Conservation (phyloP, 2,113 vertebrate genomes). For the Entomyzon cyanotis region DNA sequence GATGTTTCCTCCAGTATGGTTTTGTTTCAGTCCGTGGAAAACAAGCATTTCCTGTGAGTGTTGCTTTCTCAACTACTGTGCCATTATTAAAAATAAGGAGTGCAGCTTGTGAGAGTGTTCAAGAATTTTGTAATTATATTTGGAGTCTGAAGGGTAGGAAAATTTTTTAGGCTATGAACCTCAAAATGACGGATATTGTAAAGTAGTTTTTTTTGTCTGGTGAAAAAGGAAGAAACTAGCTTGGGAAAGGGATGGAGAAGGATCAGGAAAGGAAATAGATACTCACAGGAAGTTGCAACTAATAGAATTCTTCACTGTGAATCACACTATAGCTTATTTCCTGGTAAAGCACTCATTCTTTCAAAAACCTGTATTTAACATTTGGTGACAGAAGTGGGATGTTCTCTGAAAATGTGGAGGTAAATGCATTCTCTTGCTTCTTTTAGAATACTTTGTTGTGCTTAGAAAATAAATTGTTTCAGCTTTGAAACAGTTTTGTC, state of each 20-base stretch:
- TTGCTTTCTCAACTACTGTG: background rate
- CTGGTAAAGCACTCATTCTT: background rate
- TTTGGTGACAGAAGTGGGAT: background rate
- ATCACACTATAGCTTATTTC: constrained; percentile 11
- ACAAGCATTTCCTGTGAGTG: constrained; percentile 15
- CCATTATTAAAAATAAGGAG: background rate
- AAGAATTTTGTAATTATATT: background rate
- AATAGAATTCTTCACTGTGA: background rate
- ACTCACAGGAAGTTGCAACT: constrained; percentile 29
- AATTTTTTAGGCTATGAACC: background rate
- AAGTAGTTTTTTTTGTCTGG: background rate
- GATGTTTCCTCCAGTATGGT: background rate
- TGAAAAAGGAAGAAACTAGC: background rate
- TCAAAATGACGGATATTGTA: background rate
- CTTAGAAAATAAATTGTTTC: background rate
- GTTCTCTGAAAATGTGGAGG: constrained; percentile 19
- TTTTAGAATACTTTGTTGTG: background rate
- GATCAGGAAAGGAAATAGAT: constrained; percentile 2
- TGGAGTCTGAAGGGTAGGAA: background rate
- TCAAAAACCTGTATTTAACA: background rate
- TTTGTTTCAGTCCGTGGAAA: background rate
- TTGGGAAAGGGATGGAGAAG: background rate
- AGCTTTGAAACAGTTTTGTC: background rate
- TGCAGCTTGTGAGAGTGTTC: background rate
- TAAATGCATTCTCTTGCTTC: background rate